Base-by-base conservation (phyloP, 1,140 invertebrate genomes). In the Nephotettix cincticeps region DNA sequence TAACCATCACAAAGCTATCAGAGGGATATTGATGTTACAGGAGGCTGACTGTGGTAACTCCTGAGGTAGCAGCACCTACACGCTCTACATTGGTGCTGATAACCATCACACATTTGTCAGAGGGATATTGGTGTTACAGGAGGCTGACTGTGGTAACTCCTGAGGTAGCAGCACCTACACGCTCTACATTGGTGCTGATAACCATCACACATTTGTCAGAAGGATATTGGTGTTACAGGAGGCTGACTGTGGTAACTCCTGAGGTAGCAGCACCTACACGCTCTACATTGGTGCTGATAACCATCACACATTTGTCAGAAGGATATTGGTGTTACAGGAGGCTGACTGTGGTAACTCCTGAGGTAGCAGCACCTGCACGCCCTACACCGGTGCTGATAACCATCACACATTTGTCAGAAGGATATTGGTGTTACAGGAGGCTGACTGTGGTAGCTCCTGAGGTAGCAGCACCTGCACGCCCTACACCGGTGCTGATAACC, bases 381-480 rank as follows among this genome's bases (percentile, higher is more conserved):
- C 84, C 84, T 1, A 87, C 86, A 45, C 86, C 86, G 9, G 82
- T 87, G 40, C 82, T 87, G 13, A 83, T 88, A 30, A 86, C 86
- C 25, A 80, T 88, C 21, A 86, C 86, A 71, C n/a, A n/a, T n/a
- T n/a, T n/a, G n/a, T n/a, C n/a, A n/a, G n/a, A n/a, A n/a, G n/a
- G 66, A 36, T 14, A 36, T 36, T n/a, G 32, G 28, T 68, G 66
- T 68, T 68, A 1, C 56, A 70, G 68, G 68, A 71, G 70, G 47
- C 30, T 87, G 76, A 87, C 86, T 29, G 85, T 88, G 19, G 86
- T 87, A 54, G 84, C 86, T 13, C 86, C 86, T 1, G 85, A 86
- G 76, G n/a, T n/a, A n/a, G n/a, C n/a, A n/a, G n/a, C n/a, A n/a
- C n/a, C n/a, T n/a, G n/a, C n/a, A n/a, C n/a, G n/a, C n/a, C n/a